Conservation (phyloP, 2,888 invertebrate species). For the Pyrocoelia pectoralis region DNA sequence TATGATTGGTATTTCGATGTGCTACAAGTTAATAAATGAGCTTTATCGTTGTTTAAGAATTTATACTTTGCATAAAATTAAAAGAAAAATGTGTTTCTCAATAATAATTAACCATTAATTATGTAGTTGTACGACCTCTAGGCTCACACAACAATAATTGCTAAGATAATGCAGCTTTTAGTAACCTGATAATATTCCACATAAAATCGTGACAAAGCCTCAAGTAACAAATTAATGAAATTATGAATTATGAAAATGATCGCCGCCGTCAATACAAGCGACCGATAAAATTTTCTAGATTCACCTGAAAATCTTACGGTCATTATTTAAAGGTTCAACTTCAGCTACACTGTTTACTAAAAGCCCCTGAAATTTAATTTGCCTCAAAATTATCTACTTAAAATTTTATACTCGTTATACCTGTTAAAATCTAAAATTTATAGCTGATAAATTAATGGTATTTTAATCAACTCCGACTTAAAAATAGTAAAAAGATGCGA, state of each 20-base stretch:
- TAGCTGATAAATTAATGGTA: slow-evolving; percentile 7
- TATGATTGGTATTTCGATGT: not conserved
- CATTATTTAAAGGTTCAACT: slow-evolving; percentile 26
- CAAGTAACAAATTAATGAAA: slow-evolving; percentile 63
- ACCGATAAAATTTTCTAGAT: slow-evolving; percentile 40
- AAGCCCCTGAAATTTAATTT: slow-evolving; percentile 21
- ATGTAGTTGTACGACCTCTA: slow-evolving; percentile 60
- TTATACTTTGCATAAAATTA: slow-evolving; percentile 29
- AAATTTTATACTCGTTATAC: slow-evolving; percentile 13
- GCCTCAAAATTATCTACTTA: slow-evolving; percentile 16
- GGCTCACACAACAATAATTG: slow-evolving; percentile 59
- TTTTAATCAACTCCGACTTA: not conserved
- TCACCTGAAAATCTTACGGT: not conserved
- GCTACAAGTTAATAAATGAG: not conserved
- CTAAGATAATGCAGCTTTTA: slow-evolving; percentile 54
- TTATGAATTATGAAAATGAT: slow-evolving; percentile 64
- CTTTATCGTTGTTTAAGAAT: slow-evolving; percentile 21
- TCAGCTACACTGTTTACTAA: slow-evolving; percentile 33
- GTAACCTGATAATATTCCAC: slow-evolving; percentile 61
- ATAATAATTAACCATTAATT: slow-evolving; percentile 59
- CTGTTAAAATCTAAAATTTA: slow-evolving; percentile 9
- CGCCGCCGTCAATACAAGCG: slow-evolving; percentile 56
- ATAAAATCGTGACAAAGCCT: slow-evolving; percentile 63
- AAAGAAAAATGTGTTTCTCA: slow-evolving; percentile 24
- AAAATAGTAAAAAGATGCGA: no score